These are phyloP conservation scores for Drosophila borborema DNA, from an alignment of 2,888 invertebrate species.

Conservation along the genomic window DNA sequence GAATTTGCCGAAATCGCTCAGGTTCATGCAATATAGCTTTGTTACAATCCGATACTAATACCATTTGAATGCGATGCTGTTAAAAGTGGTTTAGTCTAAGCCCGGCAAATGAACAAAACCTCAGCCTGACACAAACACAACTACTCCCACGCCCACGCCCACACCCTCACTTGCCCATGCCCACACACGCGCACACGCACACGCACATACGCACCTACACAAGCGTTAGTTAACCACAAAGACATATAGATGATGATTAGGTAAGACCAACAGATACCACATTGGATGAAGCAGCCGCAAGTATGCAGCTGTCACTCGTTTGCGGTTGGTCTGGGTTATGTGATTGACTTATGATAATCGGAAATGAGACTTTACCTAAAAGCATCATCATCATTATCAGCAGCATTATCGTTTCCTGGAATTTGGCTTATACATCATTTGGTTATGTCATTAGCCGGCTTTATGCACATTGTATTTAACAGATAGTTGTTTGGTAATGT, in stretches of 20 bases:
- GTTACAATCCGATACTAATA: conserved; percentile 27
- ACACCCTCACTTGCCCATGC: not conserved
- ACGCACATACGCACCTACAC: conserved; percentile 21
- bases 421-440: conserved; percentile 9
- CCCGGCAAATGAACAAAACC: conserved; percentile 15
- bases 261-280: conserved; percentile 49
- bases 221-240: conserved; percentile 59
- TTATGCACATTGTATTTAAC: conserved; percentile 5
- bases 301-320: conserved; percentile 52
- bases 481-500: conserved; percentile 11
- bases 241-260: conserved; percentile 58
- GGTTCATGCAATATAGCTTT: conserved; percentile 11
- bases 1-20: not conserved
- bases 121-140: conserved; percentile 24
- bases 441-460: not conserved
- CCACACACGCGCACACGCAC: not conserved
- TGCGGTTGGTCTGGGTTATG: conserved; percentile 50
- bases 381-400: conserved; percentile 21
- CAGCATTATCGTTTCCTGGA: conserved; percentile 22
- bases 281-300: conserved; percentile 52
- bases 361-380: conserved; percentile 24
- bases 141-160: not conserved
- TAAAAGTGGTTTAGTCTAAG: conserved; percentile 12
- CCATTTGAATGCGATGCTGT: conserved; percentile 32
- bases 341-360: conserved; percentile 65